Evolutionary conservation across 2,888 invertebrate species (phyloP), one percentile per base, ranked within the genome.

Genomic region (Tricholauxania praeusta): DNA sequence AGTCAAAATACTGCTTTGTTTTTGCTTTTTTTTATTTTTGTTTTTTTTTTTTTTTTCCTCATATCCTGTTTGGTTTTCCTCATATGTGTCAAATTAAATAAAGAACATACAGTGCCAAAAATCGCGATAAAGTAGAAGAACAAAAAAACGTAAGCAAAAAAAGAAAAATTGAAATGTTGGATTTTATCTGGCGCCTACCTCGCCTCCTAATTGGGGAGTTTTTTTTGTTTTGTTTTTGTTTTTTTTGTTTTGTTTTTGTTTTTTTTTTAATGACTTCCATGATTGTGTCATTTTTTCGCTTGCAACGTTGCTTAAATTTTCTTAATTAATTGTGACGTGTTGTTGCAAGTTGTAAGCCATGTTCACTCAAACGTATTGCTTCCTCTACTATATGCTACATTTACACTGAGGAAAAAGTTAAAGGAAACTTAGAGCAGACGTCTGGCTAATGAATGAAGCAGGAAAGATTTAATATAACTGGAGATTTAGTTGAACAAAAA

Each of bases 301-400:
- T 48, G 57, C 67, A 57, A 67, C 39, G 60, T 60, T 63, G 62
- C 53, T 70, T 62, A 52, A 70, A 62, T 63, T 62, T 69, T 69
- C 53, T 62, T 70, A 70, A 70, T 70, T 70, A 70, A 70, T 70
- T 70, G 70, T 63, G 63, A 70, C 70, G 70, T 53, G 70, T 63
- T 53, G 70, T 63, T 70, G 62, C 62, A 62, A 53, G 67, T 55
- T 67, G 55, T 65, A 65, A 65, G 51, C 67, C 55, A 12, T 64
- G 19, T 51, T 64, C 51, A 12, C 60, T 60, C n/a, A n/a, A 22
- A n/a, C 15, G 12, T 7, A 22, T 3, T 12, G 57, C 19, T 19
- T 22, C 57, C 19, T 14, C 57, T 57, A 7, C 17, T 15, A 5
- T 10, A n/a, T 17, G n/a, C 17, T 15, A 5, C 14, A n/a, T 17